Conservation (phyloP, 2,888 invertebrate genomes). For the Nineta flava region DNA sequence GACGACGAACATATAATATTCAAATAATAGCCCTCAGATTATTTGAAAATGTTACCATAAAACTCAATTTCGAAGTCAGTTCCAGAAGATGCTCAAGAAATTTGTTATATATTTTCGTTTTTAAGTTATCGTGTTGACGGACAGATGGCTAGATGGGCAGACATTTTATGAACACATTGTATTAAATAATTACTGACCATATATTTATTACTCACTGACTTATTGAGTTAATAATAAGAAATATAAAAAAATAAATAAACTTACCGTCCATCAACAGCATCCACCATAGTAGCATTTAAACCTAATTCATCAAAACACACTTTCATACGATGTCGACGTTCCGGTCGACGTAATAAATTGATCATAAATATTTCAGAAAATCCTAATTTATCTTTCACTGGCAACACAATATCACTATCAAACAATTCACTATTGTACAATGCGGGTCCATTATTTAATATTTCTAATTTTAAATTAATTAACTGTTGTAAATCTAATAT, state of each 20-base stretch:
- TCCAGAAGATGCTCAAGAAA: too few relatives aligned
- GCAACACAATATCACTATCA: constrained; percentile 18
- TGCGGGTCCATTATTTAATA: constrained; percentile 41
- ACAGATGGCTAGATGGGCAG: too few relatives aligned
- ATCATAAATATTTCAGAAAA: constrained; percentile 82
- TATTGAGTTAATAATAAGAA: not conserved
- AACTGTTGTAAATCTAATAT: constrained; percentile 53
- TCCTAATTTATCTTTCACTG: constrained; percentile 43
- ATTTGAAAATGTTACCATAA: too few relatives aligned
- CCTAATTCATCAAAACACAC: constrained; percentile 65
- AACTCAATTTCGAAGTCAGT: too few relatives aligned
- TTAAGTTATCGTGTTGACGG: too few relatives aligned
- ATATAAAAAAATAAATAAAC: constrained; percentile 19
- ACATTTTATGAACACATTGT: too few relatives aligned
- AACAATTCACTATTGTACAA: constrained; percentile 29
- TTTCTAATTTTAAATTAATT: constrained; percentile 57
- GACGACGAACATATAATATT: too few relatives aligned
- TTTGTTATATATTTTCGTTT: too few relatives aligned
- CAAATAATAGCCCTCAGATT: too few relatives aligned
- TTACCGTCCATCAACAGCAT: constrained; percentile 83
- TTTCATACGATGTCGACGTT: constrained; percentile 66
- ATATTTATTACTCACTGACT: not conserved
- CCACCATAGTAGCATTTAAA: constrained; percentile 53
- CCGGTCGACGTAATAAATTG: constrained; percentile 69
- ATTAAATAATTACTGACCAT: too few relatives aligned